phyloP scores from a whole-genome alignment of 2,113 vertebrate genomes.

The human region DNA sequence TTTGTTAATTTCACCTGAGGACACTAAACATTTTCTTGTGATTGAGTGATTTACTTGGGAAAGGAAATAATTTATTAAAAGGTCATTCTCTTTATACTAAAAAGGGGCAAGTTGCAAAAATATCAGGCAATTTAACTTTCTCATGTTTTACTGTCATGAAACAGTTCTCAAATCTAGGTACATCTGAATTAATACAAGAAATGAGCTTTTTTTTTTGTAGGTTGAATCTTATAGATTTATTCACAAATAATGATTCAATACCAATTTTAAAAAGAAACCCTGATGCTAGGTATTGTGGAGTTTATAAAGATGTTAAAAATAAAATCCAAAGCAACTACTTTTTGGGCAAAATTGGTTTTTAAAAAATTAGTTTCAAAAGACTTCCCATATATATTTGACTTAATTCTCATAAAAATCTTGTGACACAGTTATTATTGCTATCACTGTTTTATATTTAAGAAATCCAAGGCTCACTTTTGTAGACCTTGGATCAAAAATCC shows the following conservation, averaged over 20 bases:
- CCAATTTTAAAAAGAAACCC: background rate
- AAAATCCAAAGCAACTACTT: background rate
- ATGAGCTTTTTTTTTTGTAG: background rate
- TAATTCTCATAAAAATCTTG: slow-evolving; percentile 3
- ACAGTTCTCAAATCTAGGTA: background rate
- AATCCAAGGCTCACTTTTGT: background rate
- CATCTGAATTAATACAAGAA: background rate
- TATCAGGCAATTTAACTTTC: background rate
- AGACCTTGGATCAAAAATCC: background rate
- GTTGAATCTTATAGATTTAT: background rate
- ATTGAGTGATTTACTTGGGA: background rate
- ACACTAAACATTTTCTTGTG: background rate
- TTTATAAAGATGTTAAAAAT: background rate
- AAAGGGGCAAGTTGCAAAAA: background rate
- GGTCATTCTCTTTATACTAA: background rate
- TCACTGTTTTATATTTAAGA: background rate
- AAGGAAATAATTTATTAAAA: slow-evolving; percentile 4
- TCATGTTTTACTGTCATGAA: background rate
- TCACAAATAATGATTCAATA: slow-evolving; percentile 16
- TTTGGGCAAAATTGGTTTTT: background rate
- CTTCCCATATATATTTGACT: background rate
- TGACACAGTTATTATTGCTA: background rate
- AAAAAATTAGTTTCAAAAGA: background rate
- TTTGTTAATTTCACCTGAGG: background rate
- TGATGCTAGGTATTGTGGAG: background rate